A percentile compares a stretch with the other conserved stretches of the same genome.
Evolutionary conservation across 2,113 vertebrate species (phyloP).

Genomic region (Eidolon helvum): DNA sequence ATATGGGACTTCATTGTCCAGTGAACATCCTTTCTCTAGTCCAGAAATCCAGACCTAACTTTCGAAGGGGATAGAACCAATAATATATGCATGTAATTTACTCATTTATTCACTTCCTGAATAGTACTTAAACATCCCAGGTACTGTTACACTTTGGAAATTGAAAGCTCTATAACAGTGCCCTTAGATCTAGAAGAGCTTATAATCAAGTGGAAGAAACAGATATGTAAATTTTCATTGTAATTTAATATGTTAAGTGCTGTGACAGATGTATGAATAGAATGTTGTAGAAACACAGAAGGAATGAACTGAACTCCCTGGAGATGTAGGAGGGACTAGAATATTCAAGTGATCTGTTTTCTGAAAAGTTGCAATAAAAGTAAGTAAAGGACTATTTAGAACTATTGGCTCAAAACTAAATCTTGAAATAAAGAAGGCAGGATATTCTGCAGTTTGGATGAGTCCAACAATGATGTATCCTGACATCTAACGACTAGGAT

Average conservation of each 20-base stretch:
- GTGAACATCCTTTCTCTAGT: not conserved
- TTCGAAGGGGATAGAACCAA: not conserved
- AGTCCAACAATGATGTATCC: not conserved
- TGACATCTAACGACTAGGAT: not conserved
- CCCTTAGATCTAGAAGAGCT: not conserved
- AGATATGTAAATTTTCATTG: not conserved
- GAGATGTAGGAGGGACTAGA: not conserved
- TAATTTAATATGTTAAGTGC: not conserved
- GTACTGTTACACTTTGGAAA: not conserved
- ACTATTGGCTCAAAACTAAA: not conserved
- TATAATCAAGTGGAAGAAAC: not conserved
- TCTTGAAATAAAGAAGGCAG: not conserved
- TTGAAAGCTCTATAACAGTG: not conserved
- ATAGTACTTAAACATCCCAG: not conserved
- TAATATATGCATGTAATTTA: not conserved
- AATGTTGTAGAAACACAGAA: not conserved
- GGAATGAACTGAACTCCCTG: not conserved
- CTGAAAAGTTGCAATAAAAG: not conserved
- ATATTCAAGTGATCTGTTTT: not conserved
- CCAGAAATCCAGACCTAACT: not conserved
- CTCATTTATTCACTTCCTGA: not conserved
- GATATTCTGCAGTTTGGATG: not conserved
- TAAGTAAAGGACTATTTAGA: not conserved
- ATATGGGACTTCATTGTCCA: not conserved
- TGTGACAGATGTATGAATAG: not conserved